phyloP scores from a whole-genome alignment of 2,797 vertebrate species.

The Anomalospiza imberbis region DNA sequence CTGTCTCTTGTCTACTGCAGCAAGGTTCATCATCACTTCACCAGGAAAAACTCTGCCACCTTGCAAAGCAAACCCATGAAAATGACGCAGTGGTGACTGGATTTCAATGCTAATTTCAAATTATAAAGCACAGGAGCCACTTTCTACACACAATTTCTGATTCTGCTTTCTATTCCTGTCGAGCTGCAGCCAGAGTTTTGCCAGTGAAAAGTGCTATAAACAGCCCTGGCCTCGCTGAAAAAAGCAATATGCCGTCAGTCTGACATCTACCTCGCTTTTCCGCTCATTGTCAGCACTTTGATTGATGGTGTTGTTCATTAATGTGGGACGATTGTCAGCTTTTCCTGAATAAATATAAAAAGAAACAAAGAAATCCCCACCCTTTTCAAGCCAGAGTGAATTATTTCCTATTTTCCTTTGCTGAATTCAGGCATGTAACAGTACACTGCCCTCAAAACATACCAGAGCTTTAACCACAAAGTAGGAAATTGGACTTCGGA shows the following conservation, averaged over 20 bases:
- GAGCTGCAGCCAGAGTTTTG: constrained; percentile 68
- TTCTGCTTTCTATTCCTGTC: constrained; percentile 76
- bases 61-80: background rate
- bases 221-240: constrained; percentile 77
- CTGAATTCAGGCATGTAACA: constrained; percentile 71
- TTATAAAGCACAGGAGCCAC: constrained; percentile 58
- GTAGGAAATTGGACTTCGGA: constrained; percentile 66
- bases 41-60: background rate
- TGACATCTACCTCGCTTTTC: constrained; percentile 90
- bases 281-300: constrained; percentile 94
- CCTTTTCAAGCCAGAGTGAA: constrained; percentile 82
- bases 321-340: constrained; percentile 96
- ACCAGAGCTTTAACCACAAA: constrained; percentile 65
- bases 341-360: constrained; percentile 99
- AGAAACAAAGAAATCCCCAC: constrained; percentile 95
- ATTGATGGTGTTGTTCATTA: constrained; percentile 94
- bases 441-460: constrained; percentile 67
- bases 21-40: background rate
- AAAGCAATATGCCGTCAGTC: constrained; percentile 83
- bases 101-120: constrained; percentile 6
- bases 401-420: constrained; percentile 83
- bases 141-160: constrained; percentile 66
- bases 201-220: constrained; percentile 81
- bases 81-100: accelerated
- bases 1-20: background rate